Conservation (phyloP, 2,888 invertebrate genomes). For the Nasonia oneida region DNA sequence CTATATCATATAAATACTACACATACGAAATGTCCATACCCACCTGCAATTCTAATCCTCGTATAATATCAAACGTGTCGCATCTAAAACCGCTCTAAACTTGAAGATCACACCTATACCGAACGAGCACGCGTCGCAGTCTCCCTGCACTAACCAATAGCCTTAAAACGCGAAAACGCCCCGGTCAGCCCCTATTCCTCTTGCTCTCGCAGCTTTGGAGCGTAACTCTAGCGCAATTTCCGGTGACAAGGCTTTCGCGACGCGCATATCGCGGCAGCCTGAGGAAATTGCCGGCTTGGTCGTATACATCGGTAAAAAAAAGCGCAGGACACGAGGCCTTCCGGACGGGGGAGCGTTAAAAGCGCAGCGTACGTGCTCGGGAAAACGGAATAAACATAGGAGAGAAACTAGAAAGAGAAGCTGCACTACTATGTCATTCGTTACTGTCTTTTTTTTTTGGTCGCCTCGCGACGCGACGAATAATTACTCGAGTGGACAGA, state of each 20-base stretch:
- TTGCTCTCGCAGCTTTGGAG: background rate
- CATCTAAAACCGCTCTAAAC: background rate
- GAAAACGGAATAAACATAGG: slow-evolving; percentile 25
- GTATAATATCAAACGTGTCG: background rate
- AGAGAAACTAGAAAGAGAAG: background rate
- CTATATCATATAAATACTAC: too few species aligned
- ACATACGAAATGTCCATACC: too few species aligned
- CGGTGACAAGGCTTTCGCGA: slow-evolving; percentile 60
- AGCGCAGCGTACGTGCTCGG: slow-evolving; percentile 22
- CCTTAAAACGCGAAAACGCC: background rate
- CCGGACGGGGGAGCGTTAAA: slow-evolving; percentile 6
- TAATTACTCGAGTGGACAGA: slow-evolving; percentile 20
- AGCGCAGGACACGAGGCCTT: background rate
- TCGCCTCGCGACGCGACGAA: background rate
- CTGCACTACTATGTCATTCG: background rate
- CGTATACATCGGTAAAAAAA: slow-evolving; percentile 14
- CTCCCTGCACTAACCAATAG: background rate
- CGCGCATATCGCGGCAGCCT: slow-evolving; percentile 44
- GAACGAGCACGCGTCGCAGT: background rate
- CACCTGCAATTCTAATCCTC: background rate
- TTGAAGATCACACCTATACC: background rate
- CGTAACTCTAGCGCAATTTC: slow-evolving; percentile 62
- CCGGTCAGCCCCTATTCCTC: background rate
- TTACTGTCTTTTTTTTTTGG: background rate
- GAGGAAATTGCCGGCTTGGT: slow-evolving; percentile 62